Evolutionary conservation across 1,140 invertebrate genomes (phyloP), one percentile per base, ranked within the genome.

Genomic region (Helicoverpa zea): DNA sequence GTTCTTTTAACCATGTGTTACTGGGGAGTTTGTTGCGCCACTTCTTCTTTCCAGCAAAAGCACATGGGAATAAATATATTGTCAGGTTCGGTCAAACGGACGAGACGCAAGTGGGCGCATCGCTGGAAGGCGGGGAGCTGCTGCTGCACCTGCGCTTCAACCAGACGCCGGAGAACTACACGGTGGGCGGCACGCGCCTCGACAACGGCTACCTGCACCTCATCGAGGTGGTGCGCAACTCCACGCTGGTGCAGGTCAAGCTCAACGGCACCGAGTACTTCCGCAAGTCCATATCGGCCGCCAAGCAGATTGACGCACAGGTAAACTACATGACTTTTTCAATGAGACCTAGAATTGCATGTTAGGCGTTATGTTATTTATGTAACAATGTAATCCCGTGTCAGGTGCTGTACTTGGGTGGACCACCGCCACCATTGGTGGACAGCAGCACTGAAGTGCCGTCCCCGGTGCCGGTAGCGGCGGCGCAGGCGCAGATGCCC

Each of bases 241-340:
- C 97, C 0, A 97, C 97, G 1, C 91, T 97, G 35, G 97, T 99
- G 0, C 97, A 97, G 93, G 97, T 98, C 18, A 98, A 97, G 88
- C 96, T 99, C 11, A 98, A 99, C 90, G 97, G 97, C 2, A 98
- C 97, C 0, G 97, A 98, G 88, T 98, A 98, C 90, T 98, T 98
- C 90, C 96, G 98, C n/a, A 98, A 98, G 87, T 97, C 97, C 0
- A 97, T 98, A 78, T 97, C 97, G 52, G 97, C 97, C 0, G 97
- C 96, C 12, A 97, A 97, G 64, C 96, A 97, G 77, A 94, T 98
- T n/a, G 97, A 98, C 87, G 97, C 97, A 1, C 97, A 98, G 87
- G 95, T 96, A 70, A 70, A 66, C 0, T 0, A 18, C 1, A 12
- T 14, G 2, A 13, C n/a, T n/a, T 14, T 54, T 14, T 54, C 14